Conservation (phyloP, 2,888 invertebrate genomes). For the Drosophila cognata region DNA sequence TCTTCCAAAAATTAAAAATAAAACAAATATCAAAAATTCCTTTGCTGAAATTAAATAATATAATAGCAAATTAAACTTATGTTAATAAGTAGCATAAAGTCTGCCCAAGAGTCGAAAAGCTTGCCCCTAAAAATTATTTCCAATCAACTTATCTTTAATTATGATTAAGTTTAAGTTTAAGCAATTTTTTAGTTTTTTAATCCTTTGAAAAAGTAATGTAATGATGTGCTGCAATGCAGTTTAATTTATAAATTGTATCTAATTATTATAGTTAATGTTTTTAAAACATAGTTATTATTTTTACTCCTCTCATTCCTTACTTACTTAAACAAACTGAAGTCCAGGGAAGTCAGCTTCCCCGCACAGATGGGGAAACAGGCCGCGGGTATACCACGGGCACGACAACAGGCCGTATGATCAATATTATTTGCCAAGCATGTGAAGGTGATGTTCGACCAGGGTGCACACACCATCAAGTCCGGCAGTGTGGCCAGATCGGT, state of each 20-base stretch:
- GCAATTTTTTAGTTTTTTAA: neutral
- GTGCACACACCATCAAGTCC: constrained; percentile 95
- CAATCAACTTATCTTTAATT: neutral
- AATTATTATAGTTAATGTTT: neutral
- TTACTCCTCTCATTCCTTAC: constrained; percentile 68
- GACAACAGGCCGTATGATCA: constrained; percentile 93
- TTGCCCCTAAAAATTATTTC: neutral
- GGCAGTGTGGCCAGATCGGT: constrained; percentile 86
- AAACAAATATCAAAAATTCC: neutral
- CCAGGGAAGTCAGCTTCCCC: constrained; percentile 91
- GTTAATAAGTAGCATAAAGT: neutral
- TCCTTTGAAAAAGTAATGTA: neutral
- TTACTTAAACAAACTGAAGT: constrained; percentile 93
- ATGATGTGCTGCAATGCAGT: too few relatives aligned
- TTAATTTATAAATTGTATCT: neutral
- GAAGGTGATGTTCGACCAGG: constrained; percentile 93
- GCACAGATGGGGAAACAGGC: constrained; percentile 91
- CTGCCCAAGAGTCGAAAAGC: neutral
- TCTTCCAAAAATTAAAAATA: neutral
- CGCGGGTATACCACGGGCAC: constrained; percentile 90
- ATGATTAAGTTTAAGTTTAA: neutral
- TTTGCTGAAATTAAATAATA: neutral
- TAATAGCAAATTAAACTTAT: neutral
- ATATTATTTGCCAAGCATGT: constrained; percentile 91
- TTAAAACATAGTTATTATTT: neutral